A percentile compares a stretch with the other conserved stretches of the same genome.
Conservation (phyloP, 1,140 invertebrate genomes). For the Drosophila willistoni region DNA sequence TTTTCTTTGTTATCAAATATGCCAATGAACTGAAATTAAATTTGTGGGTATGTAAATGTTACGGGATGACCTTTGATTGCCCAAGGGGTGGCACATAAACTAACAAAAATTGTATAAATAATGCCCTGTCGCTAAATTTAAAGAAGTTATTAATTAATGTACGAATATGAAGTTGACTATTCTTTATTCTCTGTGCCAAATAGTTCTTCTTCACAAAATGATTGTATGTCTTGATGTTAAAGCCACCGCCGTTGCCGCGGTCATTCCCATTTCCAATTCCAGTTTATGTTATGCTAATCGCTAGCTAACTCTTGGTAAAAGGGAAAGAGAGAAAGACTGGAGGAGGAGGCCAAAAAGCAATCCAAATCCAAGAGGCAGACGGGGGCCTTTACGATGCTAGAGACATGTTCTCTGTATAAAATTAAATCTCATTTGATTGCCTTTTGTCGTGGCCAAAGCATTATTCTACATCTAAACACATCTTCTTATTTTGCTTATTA, state of each 20-base stretch:
- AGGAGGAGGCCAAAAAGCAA: constrained; percentile 19
- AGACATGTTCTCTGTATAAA: constrained; percentile 78
- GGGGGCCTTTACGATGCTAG: constrained; percentile 44
- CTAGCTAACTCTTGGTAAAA: neutral
- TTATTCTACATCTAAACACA: constrained; percentile 57
- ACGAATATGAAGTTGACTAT: constrained; percentile 24
- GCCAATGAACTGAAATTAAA: neutral
- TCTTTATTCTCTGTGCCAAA: neutral
- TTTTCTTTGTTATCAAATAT: neutral
- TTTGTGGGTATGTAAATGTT: neutral
- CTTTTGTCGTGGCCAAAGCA: constrained; percentile 62
- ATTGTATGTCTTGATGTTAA: constrained; percentile 3
- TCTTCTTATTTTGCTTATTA: constrained; percentile 60
- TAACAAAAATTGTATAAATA: constrained; percentile 56
- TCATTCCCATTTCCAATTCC: constrained; percentile 70
- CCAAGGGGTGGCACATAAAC: constrained; percentile 23
- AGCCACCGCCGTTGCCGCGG: constrained; percentile 33
- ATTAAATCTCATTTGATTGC: constrained; percentile 74
- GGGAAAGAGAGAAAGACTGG: neutral
- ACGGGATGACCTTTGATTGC: neutral
- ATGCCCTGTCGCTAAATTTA: constrained; percentile 66
- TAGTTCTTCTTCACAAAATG: constrained; percentile 22
- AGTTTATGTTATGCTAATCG: constrained; percentile 78
- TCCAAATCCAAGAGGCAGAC: constrained; percentile 23
- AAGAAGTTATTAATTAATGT: constrained; percentile 78